Evolutionary conservation across 2,888 invertebrate species (phyloP).

Genomic region (Anoncus sp.): DNA sequence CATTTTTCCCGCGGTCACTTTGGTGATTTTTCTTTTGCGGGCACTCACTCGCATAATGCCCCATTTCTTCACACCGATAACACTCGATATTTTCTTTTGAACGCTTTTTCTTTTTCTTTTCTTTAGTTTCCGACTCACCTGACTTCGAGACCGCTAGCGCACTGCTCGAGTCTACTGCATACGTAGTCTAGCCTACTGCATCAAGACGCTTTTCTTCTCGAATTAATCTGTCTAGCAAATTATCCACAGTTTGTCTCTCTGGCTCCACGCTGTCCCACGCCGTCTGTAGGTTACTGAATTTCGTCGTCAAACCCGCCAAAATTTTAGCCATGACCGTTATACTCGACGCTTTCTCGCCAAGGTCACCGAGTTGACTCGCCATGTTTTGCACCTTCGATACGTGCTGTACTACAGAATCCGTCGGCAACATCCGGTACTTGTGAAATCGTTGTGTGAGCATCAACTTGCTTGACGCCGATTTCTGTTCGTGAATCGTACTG

Average conservation of each 20-base stretch:
- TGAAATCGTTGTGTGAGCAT: conserved; percentile 3
- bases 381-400: conserved; percentile 68
- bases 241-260: conserved; percentile 6
- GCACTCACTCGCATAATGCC: conserved; percentile 27
- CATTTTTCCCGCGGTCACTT: background rate
- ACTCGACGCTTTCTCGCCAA: background rate
- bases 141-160: too few relatives aligned
- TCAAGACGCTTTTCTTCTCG: background rate
- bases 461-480: conserved; percentile 4
- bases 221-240: conserved; percentile 7
- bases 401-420: conserved; percentile 67
- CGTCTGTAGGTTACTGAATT: conserved; percentile 18
- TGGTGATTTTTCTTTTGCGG: conserved; percentile 5
- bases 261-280: conserved; percentile 20
- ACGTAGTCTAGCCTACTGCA: too few relatives aligned
- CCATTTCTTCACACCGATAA: conserved; percentile 9
- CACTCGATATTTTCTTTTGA: conserved; percentile 14
- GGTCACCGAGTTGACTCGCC: conserved; percentile 39
- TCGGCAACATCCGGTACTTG: conserved; percentile 20
- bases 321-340: conserved; percentile 17
- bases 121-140: background rate
- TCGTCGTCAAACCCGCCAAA: conserved; percentile 20
- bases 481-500: conserved; percentile 6
- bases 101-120: background rate
- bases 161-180: too few relatives aligned